Percentiles rank a stretch among this genome's conserved stretches.
Conservation (phyloP, 2,797 vertebrate species). For the Sarcophilus harrisii region DNA sequence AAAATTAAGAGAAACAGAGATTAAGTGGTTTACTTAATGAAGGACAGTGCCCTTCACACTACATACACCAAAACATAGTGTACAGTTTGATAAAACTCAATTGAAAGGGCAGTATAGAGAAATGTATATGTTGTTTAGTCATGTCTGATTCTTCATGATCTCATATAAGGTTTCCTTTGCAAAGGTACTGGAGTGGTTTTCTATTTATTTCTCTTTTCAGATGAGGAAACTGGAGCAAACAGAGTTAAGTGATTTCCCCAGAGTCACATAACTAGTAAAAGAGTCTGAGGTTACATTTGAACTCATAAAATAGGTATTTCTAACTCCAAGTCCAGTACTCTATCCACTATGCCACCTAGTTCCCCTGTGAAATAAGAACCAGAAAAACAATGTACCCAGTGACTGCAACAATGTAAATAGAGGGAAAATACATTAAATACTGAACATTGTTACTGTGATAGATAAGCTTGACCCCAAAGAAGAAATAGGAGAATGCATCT, state of each 20-base stretch:
- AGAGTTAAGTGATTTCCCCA: not conserved
- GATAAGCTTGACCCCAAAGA: not conserved
- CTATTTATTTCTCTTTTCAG: not conserved
- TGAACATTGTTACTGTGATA: not conserved
- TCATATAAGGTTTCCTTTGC: not conserved
- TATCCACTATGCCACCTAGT: not conserved
- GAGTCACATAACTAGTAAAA: not conserved
- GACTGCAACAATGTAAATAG: not conserved
- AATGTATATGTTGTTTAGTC: not conserved
- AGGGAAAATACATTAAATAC: not conserved
- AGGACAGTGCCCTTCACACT: not conserved
- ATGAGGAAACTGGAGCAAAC: not conserved
- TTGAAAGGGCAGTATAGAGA: not conserved
- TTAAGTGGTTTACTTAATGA: too few relatives aligned
- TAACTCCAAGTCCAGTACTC: not conserved
- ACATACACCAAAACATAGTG: not conserved
- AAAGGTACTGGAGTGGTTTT: not conserved
- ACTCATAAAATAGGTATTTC: not conserved
- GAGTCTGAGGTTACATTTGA: not conserved
- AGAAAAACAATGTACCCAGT: not conserved
- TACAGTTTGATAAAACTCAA: not conserved
- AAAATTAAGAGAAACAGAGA: too few relatives aligned
- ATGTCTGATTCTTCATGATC: not conserved
- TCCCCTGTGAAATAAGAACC: not conserved
- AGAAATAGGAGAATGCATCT: not conserved